Base-by-base conservation (phyloP, 2,797 vertebrate genomes). In the Nyctalus aviator region DNA sequence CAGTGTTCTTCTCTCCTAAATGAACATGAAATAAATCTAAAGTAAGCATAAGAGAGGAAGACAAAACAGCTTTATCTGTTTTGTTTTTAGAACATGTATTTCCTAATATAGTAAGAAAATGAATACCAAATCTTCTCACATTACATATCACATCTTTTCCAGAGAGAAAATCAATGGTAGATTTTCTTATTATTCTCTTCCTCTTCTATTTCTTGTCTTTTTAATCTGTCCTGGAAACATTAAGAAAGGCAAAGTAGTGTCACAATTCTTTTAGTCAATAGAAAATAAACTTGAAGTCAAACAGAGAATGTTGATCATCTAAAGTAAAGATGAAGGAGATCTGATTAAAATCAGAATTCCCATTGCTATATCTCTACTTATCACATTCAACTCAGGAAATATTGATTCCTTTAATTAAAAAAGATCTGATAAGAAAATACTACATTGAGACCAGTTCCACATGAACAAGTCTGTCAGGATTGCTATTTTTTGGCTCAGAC, bases 371-470 rank as follows among this genome's bases (percentile, higher is more conserved):
- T 93, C 55, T 84, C 68, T 55, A 64, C 72, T 93, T n/a, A 53
- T 68, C 50, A 95, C 48, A 66, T 68, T 55, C 72, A 95, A 93
- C 95, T 76, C 69, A 59, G 92, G 57, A 93, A 62, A 76, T 95
- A 97, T 94, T 95, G 93, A 97, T 95, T 97, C 53, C 35, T 92
- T 95, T 97, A 96, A 96, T 96, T 96, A 94, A 96, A 97, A 96
- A 88, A 84, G 64, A 96, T 81, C 78, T 88, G 88, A 95, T 92
- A 96, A 35, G 68, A 55, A 96, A 97, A 90, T 91, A 75, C 75
- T 50, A 71, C 90, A 94, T 46, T 94, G 71, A 96, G 32, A 92
- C 50, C 62, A 93, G 93, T 95, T 92, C 91, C 94, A 93, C 8
- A 37, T 79, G 88, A 76, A 32, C 7, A 94, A 66, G 62, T 77